Evolutionary conservation across 2,113 vertebrate species (phyloP).

Genomic region (Chauna torquata): DNA sequence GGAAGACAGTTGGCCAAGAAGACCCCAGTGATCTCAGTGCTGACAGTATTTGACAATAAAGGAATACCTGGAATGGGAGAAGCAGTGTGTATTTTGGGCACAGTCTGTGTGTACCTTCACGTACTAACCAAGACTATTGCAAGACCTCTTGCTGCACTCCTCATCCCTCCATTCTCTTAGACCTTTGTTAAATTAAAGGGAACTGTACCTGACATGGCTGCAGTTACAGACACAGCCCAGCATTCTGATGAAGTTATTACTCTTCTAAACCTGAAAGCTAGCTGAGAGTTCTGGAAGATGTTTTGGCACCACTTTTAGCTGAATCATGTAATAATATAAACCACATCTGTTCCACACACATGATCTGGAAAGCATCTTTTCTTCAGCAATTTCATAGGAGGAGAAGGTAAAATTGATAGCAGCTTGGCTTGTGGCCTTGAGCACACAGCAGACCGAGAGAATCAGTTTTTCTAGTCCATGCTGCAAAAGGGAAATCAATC

Average conservation of each 20-base stretch:
- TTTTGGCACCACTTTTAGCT: constrained; percentile 26
- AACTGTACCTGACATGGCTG: not conserved
- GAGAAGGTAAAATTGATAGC: constrained; percentile 11
- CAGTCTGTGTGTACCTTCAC: not conserved
- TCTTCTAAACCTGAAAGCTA: not conserved
- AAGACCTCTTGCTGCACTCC: not conserved
- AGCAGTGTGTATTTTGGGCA: not conserved
- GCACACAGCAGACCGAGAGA: not conserved
- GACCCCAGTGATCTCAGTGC: not conserved
- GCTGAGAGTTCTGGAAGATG: not conserved
- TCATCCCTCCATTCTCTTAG: not conserved
- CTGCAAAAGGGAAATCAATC: not conserved
- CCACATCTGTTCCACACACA: constrained; percentile 30
- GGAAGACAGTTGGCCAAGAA: constrained; percentile 31
- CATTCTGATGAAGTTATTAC: not conserved
- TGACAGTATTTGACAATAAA: constrained; percentile 28
- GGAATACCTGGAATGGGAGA: not conserved
- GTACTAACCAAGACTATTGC: not conserved
- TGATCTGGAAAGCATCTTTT: constrained; percentile 29
- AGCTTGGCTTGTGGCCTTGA: not conserved
- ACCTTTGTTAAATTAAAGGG: not conserved
- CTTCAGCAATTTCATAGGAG: constrained; percentile 40
- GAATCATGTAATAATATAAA: constrained; percentile 31
- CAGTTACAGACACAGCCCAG: not conserved
- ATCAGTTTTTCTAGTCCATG: not conserved